A percentile compares a stretch with the other conserved stretches of the same genome.
Conservation (phyloP, 2,888 invertebrate genomes). For the Torymus texanus region DNA sequence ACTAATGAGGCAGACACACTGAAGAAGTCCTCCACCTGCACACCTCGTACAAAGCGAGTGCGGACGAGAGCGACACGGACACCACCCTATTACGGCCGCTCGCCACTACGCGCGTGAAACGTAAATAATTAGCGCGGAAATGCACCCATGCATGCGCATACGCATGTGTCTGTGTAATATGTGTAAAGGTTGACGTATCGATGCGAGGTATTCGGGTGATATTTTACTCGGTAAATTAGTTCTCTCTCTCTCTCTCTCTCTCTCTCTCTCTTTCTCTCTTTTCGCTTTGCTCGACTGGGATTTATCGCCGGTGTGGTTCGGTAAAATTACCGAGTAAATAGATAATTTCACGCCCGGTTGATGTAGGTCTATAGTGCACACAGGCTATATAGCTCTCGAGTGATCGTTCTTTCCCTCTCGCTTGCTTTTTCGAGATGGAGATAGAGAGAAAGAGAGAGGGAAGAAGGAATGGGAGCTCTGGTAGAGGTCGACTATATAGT, state of each 20-base stretch:
- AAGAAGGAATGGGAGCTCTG: background rate
- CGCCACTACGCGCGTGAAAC: slow-evolving; percentile 62
- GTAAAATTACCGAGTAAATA: slow-evolving; percentile 62
- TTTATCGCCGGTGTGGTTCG: slow-evolving; percentile 64
- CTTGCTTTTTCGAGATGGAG: too few species aligned
- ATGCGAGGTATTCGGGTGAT: slow-evolving; percentile 59
- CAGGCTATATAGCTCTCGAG: background rate
- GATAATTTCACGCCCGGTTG: slow-evolving; percentile 58
- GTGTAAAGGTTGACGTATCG: too few species aligned
- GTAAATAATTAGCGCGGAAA: slow-evolving; percentile 71
- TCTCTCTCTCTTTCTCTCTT: slow-evolving; percentile 54
- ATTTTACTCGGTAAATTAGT: slow-evolving; percentile 70
- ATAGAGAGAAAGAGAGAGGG: too few species aligned
- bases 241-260: slow-evolving; percentile 62
- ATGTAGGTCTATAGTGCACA: slow-evolving; percentile 12
- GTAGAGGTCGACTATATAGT: background rate
- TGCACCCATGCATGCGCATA: slow-evolving; percentile 45
- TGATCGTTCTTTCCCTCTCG: too few species aligned
- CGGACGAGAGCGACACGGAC: slow-evolving; percentile 23
- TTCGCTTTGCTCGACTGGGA: slow-evolving; percentile 56
- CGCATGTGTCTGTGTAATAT: too few species aligned
- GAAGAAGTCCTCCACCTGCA: slow-evolving; percentile 30
- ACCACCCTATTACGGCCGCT: too few species aligned
- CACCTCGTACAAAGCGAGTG: background rate
- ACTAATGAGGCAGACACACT: slow-evolving; percentile 46